Evolutionary conservation across 2,888 invertebrate genomes (phyloP).

Genomic region (Pinctada fucata): DNA sequence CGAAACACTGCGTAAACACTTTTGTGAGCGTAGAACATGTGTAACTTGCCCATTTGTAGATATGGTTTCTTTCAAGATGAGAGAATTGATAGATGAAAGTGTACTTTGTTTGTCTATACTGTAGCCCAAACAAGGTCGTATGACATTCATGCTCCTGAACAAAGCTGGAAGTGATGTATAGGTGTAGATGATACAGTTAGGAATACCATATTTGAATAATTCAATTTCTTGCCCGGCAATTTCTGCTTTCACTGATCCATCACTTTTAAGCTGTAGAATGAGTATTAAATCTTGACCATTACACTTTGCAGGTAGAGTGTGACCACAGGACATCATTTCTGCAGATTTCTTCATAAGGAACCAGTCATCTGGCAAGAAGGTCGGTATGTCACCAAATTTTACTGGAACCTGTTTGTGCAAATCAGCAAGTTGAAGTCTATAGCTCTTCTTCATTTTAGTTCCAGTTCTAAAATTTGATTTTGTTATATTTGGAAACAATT

Average conservation of each 20-base stretch:
- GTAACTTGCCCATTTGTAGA: neutral
- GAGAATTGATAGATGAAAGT: neutral
- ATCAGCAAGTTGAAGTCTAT: neutral
- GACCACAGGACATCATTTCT: neutral
- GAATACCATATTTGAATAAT: constrained; percentile 9
- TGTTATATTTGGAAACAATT: constrained; percentile 12
- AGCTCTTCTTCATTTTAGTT: neutral
- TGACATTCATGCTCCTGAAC: constrained; percentile 1
- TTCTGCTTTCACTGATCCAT: neutral
- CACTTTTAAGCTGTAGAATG: neutral
- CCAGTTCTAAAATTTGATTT: neutral
- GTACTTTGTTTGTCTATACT: neutral
- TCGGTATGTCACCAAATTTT: neutral
- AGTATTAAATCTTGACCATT: constrained; percentile 1
- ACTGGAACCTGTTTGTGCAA: neutral
- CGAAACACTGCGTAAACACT: neutral
- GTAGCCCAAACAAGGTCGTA: constrained; percentile 12
- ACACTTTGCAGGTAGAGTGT: constrained; percentile 5
- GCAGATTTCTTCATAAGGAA: neutral
- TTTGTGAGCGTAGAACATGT: neutral
- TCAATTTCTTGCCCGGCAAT: neutral
- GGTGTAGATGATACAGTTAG: neutral
- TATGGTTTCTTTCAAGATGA: neutral
- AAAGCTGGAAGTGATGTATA: constrained; percentile 14
- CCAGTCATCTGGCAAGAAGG: neutral